Percentiles rank a stretch among this genome's conserved stretches.
Evolutionary conservation across 2,888 invertebrate genomes (phyloP).

Genomic region (Spodoptera exigua): DNA sequence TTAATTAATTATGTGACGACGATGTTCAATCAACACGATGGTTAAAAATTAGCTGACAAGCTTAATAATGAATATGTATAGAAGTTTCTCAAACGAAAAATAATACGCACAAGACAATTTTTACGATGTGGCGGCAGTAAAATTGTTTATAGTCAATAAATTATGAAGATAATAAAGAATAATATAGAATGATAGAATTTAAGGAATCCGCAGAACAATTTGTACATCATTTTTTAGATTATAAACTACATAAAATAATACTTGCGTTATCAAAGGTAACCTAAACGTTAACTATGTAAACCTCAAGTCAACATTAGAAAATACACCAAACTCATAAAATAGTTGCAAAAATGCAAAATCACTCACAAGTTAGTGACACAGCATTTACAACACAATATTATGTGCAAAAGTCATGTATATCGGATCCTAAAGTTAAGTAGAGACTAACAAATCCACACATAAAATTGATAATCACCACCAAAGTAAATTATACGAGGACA

Average conservation of each 20-base stretch:
- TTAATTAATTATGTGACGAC: conserved; percentile 85
- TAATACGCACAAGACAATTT: conserved; percentile 66
- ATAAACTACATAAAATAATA: conserved; percentile 61
- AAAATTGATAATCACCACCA: not conserved
- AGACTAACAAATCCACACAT: not conserved
- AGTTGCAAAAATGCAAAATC: conserved; percentile 39
- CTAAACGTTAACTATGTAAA: too few species aligned
- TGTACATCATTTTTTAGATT: conserved; percentile 68
- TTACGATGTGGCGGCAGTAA: conserved; percentile 71
- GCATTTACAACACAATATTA: not conserved
- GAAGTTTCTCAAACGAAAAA: conserved; percentile 64
- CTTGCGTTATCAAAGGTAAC: conserved; percentile 57
- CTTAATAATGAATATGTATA: conserved; percentile 78
- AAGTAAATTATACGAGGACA: conserved; percentile 16
- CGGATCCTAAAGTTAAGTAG: too few species aligned
- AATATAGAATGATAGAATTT: conserved; percentile 65
- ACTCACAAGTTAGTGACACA: not conserved
- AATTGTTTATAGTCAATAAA: conserved; percentile 72
- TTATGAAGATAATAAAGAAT: conserved; percentile 74
- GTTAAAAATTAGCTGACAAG: conserved; percentile 81
- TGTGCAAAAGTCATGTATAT: too few species aligned
- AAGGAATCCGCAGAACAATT: conserved; percentile 64
- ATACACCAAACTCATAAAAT: conserved; percentile 58
- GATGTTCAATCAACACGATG: conserved; percentile 81
- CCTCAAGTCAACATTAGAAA: conserved; percentile 52